Conservation (phyloP, 2,797 vertebrate genomes). For the Numenius phaeopus region DNA sequence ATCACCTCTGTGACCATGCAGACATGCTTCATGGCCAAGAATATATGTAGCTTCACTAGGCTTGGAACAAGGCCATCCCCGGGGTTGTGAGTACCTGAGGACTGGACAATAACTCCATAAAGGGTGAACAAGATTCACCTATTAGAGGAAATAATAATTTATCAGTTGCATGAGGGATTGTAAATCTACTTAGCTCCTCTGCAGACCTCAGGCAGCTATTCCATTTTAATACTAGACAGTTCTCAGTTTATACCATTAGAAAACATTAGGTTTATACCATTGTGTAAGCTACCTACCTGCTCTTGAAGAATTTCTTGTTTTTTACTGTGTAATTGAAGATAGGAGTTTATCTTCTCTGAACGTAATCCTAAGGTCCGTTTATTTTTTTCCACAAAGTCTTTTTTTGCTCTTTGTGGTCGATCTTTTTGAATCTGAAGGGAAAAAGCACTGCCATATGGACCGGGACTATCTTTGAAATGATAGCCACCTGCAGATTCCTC, state of each 20-base stretch:
- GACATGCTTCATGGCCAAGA: neutral
- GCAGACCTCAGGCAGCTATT: neutral
- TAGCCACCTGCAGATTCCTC: neutral
- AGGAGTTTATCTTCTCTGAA: conserved; percentile 78
- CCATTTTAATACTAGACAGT: neutral
- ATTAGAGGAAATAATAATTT: neutral
- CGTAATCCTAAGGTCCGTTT: conserved; percentile 85
- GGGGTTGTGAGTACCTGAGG: neutral
- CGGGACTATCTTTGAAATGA: neutral
- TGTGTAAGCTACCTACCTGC: conserved; percentile 75
- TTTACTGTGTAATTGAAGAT: conserved; percentile 78
- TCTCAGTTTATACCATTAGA: neutral
- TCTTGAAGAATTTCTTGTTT: conserved; percentile 65
- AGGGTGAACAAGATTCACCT: neutral
- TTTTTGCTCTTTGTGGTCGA: conserved; percentile 36
- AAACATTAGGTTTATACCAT: too few relatives aligned
- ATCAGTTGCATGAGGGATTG: neutral
- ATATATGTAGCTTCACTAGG: accelerated
- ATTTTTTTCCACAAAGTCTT: conserved; percentile 87
- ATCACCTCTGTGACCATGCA: neutral
- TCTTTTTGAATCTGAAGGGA: neutral
- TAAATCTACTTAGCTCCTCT: neutral
- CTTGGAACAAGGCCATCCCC: neutral
- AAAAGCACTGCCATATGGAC: neutral
- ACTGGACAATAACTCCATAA: neutral